Percentiles rank a stretch among this genome's conserved stretches.
These are phyloP conservation scores for Caenorhabditis panamensis DNA, from an alignment of 2,888 invertebrate genomes.

Conservation along the genomic window DNA sequence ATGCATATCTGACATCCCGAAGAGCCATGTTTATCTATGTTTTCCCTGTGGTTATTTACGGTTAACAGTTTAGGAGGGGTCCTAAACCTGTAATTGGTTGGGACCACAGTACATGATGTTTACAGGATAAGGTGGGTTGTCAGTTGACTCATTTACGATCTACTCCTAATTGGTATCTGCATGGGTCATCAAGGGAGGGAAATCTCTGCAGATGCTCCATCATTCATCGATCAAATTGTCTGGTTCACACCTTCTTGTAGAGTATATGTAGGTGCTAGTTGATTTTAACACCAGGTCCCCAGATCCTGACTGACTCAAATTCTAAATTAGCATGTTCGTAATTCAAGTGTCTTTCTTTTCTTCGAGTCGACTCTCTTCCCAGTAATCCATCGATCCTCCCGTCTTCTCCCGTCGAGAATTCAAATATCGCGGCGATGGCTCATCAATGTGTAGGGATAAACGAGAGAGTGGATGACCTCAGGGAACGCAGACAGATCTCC, in stretches of 20 bases:
- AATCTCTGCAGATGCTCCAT: conserved; percentile 3
- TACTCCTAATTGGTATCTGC: conserved; percentile 4
- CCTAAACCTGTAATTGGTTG: conserved; percentile 14
- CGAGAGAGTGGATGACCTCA: conserved; percentile 3
- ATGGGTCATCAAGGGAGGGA: neutral
- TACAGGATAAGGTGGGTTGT: neutral
- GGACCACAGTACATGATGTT: conserved; percentile 2
- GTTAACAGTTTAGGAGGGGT: neutral
- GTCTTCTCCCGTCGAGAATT: conserved; percentile 42
- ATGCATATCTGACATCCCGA: too few species aligned
- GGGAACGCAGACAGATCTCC: conserved; percentile 14
- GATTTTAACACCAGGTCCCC: neutral
- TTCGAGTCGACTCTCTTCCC: neutral
- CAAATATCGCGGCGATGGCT: conserved; percentile 42
- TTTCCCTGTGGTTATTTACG: conserved; percentile 1
- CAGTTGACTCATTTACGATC: conserved; percentile 1
- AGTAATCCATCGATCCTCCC: conserved; percentile 1
- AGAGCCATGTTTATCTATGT: neutral
- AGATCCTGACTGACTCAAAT: neutral
- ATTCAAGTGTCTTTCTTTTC: neutral
- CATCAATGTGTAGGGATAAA: conserved; percentile 10
- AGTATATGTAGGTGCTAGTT: neutral
- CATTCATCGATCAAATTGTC: neutral
- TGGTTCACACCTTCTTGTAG: conserved; percentile 1
- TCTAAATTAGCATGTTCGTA: neutral